Evolutionary conservation across 2,113 vertebrate species (phyloP).

Genomic region (Odocoileus hemionus): DNA sequence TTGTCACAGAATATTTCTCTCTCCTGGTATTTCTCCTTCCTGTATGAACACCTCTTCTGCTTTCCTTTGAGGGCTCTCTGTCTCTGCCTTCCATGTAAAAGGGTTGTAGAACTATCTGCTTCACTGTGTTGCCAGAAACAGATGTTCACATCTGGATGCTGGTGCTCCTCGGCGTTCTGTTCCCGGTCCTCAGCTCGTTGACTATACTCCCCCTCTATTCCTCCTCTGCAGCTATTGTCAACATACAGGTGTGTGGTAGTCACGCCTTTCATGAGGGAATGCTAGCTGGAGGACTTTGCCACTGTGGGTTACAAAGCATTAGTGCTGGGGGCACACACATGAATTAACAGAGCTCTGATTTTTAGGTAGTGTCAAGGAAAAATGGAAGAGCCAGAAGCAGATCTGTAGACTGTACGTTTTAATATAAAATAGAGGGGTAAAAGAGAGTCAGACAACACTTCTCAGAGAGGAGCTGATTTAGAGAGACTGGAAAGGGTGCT

Average conservation of each 20-base stretch:
- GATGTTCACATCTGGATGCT: background rate
- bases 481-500: background rate
- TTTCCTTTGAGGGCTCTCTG: background rate
- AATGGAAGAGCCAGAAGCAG: background rate
- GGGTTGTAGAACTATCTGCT: background rate
- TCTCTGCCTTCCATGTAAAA: background rate
- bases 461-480: background rate
- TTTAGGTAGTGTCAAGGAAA: background rate
- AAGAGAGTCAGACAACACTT: background rate
- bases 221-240: background rate
- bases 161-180: background rate
- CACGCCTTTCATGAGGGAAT: background rate
- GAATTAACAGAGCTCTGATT: background rate
- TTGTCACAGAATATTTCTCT: background rate
- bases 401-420: background rate
- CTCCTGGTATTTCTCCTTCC: background rate
- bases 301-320: background rate
- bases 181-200: background rate
- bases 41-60: background rate
- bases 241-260: fast-evolving
- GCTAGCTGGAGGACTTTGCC: background rate
- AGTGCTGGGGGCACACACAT: fast-evolving
- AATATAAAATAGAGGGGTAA: background rate
- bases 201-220: background rate
- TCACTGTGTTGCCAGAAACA: background rate